Evolutionary conservation across 2,888 invertebrate species (phyloP), one percentile per base, ranked within the genome.

Genomic region (Chloroclysta siterata): DNA sequence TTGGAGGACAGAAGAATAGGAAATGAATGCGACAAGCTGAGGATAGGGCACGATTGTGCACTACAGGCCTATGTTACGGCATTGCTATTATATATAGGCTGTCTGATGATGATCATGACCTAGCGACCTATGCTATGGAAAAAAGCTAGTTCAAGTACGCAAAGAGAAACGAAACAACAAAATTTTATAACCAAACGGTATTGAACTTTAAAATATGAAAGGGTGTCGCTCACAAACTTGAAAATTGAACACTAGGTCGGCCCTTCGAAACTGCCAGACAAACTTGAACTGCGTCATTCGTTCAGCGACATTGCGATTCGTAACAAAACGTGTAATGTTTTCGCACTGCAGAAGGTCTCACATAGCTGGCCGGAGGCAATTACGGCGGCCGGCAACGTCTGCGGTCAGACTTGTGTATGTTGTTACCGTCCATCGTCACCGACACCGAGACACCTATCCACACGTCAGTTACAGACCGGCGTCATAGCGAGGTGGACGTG

Each of bases 401-500:
- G 68, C 60, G 68, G 71, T 66, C 72, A 67, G 73, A 64, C 62
- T 53, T 59, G 65, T 48, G 54, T 53, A 64, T 33, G 44, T 17
- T 10, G 46, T 36, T 39, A 11, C 36, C 36, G 50, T 50, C 46
- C 47, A 47, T 33, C 33, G 36, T 39, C 11, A 11, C 11, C 15
- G 15, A 10, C 15, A 7, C n/a, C n/a, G n/a, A n/a, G n/a, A n/a
- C n/a, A n/a, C 44, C n/a, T n/a, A 5, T n/a, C 14, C 6, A 15
- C 44, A 17, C 46, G 33, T 44, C 29, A 7, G 85, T 84, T 77
- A 79, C 76, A 73, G 78, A 69, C 75, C 69, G 72, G 63, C 69
- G 76, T 76, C 73, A 66, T 71, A 63, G 73, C 64, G 69, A 71
- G 74, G 67, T 76, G 81, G 77, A 74, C 72, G 84, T 75, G 74